Evolutionary conservation across 2,797 vertebrate species (phyloP).

Genomic region (Chromobotia macracanthus): DNA sequence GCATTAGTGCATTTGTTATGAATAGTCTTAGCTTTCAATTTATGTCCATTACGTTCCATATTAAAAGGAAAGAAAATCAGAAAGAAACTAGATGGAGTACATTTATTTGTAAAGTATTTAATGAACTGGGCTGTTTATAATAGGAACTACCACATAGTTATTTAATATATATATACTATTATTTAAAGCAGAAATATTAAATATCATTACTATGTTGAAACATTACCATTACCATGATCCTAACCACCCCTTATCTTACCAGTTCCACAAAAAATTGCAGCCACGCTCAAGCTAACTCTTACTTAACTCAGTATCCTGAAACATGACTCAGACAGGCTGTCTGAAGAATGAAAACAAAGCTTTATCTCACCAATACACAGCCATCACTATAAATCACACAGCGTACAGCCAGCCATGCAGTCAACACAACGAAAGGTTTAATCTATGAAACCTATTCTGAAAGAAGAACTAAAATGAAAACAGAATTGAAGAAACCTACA

Average conservation of each 20-base stretch:
- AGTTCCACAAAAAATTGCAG: slow-evolving; percentile 1
- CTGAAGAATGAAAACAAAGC: slow-evolving; percentile 37
- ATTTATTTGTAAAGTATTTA: not conserved
- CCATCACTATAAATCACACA: slow-evolving; percentile 45
- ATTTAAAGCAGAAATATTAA: not conserved
- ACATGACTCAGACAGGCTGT: slow-evolving; percentile 22
- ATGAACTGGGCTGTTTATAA: not conserved
- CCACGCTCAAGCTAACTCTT: slow-evolving; percentile 27
- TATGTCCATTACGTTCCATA: not conserved
- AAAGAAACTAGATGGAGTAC: no score
- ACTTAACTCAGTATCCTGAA: slow-evolving; percentile 24
- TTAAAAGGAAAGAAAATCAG: not conserved
- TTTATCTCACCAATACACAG: slow-evolving; percentile 32
- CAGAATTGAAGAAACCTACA: not conserved
- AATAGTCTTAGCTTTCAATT: not conserved
- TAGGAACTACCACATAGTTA: no score
- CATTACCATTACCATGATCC: not conserved
- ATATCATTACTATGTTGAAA: not conserved
- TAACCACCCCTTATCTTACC: not conserved
- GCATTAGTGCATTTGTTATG: no score
- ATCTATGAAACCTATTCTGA: slow-evolving; percentile 13
- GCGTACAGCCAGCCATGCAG: slow-evolving; percentile 1
- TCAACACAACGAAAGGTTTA: slow-evolving; percentile 31
- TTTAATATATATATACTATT: not conserved
- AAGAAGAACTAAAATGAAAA: slow-evolving; percentile 4